These are phyloP conservation scores for Paralvinella palmiformis DNA, from an alignment of 1,140 invertebrate genomes.

Conservation along the genomic window DNA sequence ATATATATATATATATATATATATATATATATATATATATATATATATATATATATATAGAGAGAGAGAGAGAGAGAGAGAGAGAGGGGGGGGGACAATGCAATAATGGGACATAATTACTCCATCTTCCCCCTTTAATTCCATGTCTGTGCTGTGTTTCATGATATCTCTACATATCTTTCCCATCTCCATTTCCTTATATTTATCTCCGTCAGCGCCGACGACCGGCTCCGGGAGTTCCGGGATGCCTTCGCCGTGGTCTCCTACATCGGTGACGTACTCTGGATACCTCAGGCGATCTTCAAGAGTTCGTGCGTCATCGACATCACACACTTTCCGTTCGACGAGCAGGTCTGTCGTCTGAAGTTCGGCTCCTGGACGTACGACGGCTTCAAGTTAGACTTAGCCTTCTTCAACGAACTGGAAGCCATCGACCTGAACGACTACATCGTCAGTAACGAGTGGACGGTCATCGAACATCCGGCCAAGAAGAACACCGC, in stretches of 20 bases:
- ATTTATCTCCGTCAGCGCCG: slow-evolving; percentile 30
- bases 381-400: slow-evolving; percentile 56
- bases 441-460: slow-evolving; percentile 33
- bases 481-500: slow-evolving; percentile 41
- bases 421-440: slow-evolving; percentile 15
- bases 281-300: slow-evolving; percentile 93
- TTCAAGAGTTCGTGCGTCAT: slow-evolving; percentile 84
- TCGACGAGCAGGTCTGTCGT: slow-evolving; percentile 24
- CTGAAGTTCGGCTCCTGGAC: slow-evolving; percentile 49
- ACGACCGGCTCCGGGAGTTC: slow-evolving; percentile 22
- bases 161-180: neutral
- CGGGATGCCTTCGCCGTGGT: slow-evolving; percentile 24
- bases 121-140: no score
- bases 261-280: slow-evolving; percentile 81
- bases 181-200: neutral
- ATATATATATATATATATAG: no score
- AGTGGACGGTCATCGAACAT: slow-evolving; percentile 49
- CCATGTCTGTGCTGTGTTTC: neutral
- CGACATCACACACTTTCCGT: slow-evolving; percentile 60
- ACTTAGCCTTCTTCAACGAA: slow-evolving; percentile 46
- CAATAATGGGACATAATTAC: no score
- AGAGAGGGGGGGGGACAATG: no score
- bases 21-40: no score
- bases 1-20: no score
- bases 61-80: no score